These are phyloP conservation scores for Macrotrachela quadricornifera DNA, from an alignment of 1,140 invertebrate species.

Conservation along the genomic window DNA sequence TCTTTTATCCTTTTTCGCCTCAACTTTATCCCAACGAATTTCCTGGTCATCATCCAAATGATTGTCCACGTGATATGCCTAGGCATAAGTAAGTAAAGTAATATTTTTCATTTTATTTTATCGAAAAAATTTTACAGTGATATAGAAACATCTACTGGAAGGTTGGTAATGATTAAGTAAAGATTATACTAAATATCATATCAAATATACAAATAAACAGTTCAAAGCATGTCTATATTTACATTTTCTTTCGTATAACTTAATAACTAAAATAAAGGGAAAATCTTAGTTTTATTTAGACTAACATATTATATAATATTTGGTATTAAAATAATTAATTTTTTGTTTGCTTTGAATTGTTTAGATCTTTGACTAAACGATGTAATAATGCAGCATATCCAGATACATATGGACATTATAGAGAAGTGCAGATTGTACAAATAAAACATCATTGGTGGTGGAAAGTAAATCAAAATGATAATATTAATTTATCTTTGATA, in stretches of 20 bases:
- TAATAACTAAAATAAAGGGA: too few relatives aligned
- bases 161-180: neutral
- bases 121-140: constrained; percentile 36
- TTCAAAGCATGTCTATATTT: too few relatives aligned
- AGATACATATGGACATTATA: constrained; percentile 84
- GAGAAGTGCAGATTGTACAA: constrained; percentile 85
- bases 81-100: constrained; percentile 53
- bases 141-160: constrained; percentile 58
- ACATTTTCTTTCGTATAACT: too few relatives aligned
- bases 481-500: too few relatives aligned
- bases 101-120: too few relatives aligned
- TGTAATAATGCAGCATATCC: constrained; percentile 76
- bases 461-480: constrained; percentile 41
- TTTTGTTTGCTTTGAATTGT: too few relatives aligned
- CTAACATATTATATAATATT: too few relatives aligned
- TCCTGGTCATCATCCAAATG: constrained; percentile 72
- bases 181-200: neutral
- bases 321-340: too few relatives aligned
- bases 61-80: constrained; percentile 72
- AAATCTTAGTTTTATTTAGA: too few relatives aligned
- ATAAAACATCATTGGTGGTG: constrained; percentile 99
- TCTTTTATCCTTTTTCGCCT: constrained; percentile 86
- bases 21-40: constrained; percentile 74
- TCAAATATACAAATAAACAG: too few relatives aligned
- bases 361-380: constrained; percentile 52